A percentile compares a stretch with the other conserved stretches of the same genome.
Conservation (phyloP, 1,140 invertebrate species). For the Drosophila mojavensis region DNA sequence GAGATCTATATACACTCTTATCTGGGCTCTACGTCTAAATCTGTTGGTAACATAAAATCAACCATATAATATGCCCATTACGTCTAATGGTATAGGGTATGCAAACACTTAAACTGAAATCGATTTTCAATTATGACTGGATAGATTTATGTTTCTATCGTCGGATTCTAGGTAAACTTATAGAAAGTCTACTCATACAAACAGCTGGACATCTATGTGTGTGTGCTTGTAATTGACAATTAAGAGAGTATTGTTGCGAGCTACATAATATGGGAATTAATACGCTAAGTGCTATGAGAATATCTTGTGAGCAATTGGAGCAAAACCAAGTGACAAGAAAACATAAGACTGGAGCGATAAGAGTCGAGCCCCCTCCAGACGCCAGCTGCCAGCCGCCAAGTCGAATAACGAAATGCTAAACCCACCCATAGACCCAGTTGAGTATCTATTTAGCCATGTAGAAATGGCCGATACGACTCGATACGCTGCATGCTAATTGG, state of each 20-base stretch:
- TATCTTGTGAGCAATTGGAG: conserved; percentile 71
- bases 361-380: not conserved
- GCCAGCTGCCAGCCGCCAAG: no score
- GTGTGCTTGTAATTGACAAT: conserved; percentile 16
- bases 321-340: conserved; percentile 52
- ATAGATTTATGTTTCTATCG: not conserved
- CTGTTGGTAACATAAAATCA: not conserved
- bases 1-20: no score
- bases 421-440: conserved; percentile 17
- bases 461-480: conserved; percentile 20
- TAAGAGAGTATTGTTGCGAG: conserved; percentile 16
- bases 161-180: not conserved
- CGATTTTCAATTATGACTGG: not conserved
- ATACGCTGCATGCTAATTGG: conserved; percentile 63
- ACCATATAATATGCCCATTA: not conserved
- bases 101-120: not conserved
- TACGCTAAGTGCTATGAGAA: conserved; percentile 46
- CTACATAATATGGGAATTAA: conserved; percentile 44
- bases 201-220: not conserved
- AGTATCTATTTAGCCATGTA: conserved; percentile 13
- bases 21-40: no score
- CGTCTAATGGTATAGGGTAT: not conserved
- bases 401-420: not conserved
- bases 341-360: conserved; percentile 17
- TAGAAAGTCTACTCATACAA: not conserved